phyloP scores from a whole-genome alignment of 2,797 vertebrate species.

The Sebastes minor region DNA sequence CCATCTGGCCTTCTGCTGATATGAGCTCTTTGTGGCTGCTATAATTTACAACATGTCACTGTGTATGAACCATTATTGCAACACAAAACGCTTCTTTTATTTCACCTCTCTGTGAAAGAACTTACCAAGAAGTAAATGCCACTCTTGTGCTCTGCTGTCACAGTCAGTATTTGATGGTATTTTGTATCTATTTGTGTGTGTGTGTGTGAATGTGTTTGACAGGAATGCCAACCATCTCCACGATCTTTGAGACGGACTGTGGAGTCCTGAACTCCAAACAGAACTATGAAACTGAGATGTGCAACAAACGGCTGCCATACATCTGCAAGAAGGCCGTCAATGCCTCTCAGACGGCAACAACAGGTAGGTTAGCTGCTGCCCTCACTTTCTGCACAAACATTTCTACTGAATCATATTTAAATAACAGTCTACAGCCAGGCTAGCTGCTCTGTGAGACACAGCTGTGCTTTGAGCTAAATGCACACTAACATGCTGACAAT shows the following conservation, averaged over 20 bases:
- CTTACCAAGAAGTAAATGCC: neutral
- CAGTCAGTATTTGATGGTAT: neutral
- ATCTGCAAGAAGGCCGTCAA: constrained; percentile 89
- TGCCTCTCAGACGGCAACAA: constrained; percentile 32
- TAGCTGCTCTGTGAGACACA: neutral
- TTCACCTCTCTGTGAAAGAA: neutral
- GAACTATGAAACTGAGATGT: constrained; percentile 82
- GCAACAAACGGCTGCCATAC: constrained; percentile 87
- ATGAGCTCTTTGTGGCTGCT: constrained; percentile 3
- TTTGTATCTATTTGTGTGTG: constrained; percentile 12
- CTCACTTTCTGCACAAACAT: neutral
- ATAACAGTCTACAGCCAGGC: neutral
- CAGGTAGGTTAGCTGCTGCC: constrained; percentile 73
- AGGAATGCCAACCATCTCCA: constrained; percentile 76
- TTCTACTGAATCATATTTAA: neutral
- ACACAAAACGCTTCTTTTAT: neutral
- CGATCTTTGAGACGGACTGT: constrained; percentile 83
- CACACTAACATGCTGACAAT: neutral
- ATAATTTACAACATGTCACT: neutral
- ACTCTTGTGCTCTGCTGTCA: neutral
- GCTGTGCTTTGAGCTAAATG: neutral
- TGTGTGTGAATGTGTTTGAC: constrained; percentile 26
- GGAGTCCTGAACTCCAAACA: constrained; percentile 82
- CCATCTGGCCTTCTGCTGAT: constrained; percentile 16
- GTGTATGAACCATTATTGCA: neutral